A percentile compares a stretch with the other conserved stretches of the same genome.
These are phyloP conservation scores for Bradynema listronoti DNA, from an alignment of 1,140 invertebrate species.

Conservation along the genomic window DNA sequence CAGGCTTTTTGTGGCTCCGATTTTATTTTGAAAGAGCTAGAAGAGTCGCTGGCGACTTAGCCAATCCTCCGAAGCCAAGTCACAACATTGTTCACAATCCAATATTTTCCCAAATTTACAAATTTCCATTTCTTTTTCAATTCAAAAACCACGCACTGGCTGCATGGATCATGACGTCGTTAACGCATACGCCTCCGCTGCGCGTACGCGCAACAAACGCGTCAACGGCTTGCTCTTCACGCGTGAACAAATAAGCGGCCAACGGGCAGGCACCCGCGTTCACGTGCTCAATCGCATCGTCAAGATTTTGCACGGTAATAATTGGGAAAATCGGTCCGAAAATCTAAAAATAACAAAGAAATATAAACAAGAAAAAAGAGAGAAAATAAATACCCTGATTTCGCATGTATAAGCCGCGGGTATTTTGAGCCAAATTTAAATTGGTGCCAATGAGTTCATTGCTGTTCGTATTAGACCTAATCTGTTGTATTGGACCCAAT, in stretches of 20 bases:
- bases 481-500: no score
- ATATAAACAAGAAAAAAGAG: no score
- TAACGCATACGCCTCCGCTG: conserved; percentile 23
- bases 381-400: no score
- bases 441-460: no score
- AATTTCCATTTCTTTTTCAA: not conserved
- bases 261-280: conserved; percentile 27
- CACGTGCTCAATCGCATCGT: conserved; percentile 50
- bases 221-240: conserved; percentile 12
- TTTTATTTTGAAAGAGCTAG: not conserved
- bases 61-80: not conserved
- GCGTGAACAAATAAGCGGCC: conserved; percentile 30
- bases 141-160: not conserved
- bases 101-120: not conserved
- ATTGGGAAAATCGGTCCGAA: conserved; percentile 55
- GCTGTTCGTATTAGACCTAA: no score
- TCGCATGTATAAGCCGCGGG: no score
- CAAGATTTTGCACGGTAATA: conserved; percentile 41
- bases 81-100: not conserved
- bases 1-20: conserved; percentile 52
- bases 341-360: conserved; percentile 30
- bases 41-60: not conserved
- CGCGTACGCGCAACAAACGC: conserved; percentile 12
- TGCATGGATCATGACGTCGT: conserved; percentile 20
- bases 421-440: no score